A percentile compares a stretch with the other conserved stretches of the same genome.
Conservation (phyloP, 2,113 vertebrate species). For the Noctilio leporinus region DNA sequence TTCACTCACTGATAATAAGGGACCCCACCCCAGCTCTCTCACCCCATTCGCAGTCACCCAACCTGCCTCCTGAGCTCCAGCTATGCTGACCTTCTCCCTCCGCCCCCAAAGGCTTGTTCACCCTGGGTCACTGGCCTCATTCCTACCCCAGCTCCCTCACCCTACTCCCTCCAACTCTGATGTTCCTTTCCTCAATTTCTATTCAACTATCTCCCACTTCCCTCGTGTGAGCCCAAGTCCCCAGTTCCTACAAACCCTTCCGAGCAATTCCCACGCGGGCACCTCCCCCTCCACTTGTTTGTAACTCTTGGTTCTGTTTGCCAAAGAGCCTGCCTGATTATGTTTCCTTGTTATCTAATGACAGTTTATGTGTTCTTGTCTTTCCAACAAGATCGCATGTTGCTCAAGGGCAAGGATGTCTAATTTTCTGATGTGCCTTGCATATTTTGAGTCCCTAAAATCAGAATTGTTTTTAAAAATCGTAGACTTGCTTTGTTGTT, state of each 20-base stretch:
- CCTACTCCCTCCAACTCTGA: not conserved
- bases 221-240: not conserved
- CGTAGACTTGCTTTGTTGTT: not conserved
- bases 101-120: not conserved
- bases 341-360: constrained; percentile 34
- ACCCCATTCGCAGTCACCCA: not conserved
- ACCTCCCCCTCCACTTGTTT: not conserved
- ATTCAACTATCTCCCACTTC: not conserved
- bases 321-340: not conserved
- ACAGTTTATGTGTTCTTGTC: constrained; percentile 24
- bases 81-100: not conserved
- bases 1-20: not conserved
- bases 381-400: not conserved
- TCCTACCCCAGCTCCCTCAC: not conserved
- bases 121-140: not conserved
- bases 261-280: not conserved
- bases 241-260: not conserved
- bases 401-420: not conserved
- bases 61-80: not conserved
- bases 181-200: not conserved
- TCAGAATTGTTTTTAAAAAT: not conserved
- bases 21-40: not conserved
- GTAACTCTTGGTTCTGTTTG: not conserved
- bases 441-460: not conserved
- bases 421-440: not conserved